Conservation (phyloP, 2,113 vertebrate genomes). For the Hemibagrus wyckioides region DNA sequence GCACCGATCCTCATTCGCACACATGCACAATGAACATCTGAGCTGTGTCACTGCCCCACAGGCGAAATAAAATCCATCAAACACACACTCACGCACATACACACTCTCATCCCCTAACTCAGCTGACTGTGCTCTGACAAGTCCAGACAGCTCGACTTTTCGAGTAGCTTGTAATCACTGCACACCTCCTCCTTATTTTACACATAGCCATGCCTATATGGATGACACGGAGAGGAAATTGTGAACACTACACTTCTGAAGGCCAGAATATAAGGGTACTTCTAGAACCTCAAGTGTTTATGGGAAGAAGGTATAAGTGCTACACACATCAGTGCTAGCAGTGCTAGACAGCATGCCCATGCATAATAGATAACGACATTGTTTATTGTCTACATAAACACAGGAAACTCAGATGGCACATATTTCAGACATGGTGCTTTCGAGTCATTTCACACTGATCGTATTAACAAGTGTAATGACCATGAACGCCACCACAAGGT, state of each 20-base stretch:
- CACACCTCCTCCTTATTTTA: neutral
- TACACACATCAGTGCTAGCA: slow-evolving; percentile 8
- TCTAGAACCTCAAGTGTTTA: neutral
- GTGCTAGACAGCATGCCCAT: neutral
- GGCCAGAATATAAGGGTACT: neutral
- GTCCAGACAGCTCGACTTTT: slow-evolving; percentile 26
- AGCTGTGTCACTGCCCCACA: slow-evolving; percentile 46
- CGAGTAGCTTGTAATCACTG: slow-evolving; percentile 15
- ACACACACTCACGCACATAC: slow-evolving; percentile 9
- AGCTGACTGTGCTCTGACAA: slow-evolving; percentile 30
- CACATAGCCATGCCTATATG: neutral
- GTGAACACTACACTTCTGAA: neutral
- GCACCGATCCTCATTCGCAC: slow-evolving; percentile 42
- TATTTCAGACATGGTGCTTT: neutral
- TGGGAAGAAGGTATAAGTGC: slow-evolving; percentile 13
- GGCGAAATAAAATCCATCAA: slow-evolving; percentile 39
- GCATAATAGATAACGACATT: neutral
- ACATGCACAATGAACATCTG: slow-evolving; percentile 48
- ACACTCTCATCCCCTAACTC: neutral
- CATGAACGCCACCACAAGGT: too few relatives aligned
- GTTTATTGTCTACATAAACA: neutral
- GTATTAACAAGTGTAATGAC: too few relatives aligned
- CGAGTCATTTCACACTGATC: too few relatives aligned
- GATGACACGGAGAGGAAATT: neutral
- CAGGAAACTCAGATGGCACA: neutral